These are phyloP conservation scores for Drosophila fuyamai DNA, from an alignment of 1,140 invertebrate genomes.

Conservation along the genomic window DNA sequence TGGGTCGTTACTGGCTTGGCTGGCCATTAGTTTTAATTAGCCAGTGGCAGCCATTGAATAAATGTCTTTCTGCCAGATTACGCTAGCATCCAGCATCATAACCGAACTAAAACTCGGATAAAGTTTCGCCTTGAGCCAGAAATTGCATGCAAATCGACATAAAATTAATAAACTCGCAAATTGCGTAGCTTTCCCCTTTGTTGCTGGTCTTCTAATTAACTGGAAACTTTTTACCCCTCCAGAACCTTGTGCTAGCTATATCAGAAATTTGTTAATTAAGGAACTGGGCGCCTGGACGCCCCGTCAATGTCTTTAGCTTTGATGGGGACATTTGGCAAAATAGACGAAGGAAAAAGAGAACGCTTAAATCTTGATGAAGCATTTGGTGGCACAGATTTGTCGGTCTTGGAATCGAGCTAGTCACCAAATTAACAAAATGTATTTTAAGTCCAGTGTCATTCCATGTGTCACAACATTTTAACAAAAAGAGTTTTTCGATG, in stretches of 20 bases:
- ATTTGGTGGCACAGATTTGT: conserved; percentile 54
- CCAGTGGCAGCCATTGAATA: conserved; percentile 27
- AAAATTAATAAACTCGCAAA: conserved; percentile 79
- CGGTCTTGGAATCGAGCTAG: neutral
- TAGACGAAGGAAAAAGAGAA: conserved; percentile 10
- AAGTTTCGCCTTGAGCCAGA: conserved; percentile 66
- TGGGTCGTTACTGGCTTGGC: conserved; percentile 10
- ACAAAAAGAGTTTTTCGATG: too few relatives aligned
- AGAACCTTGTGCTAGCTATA: conserved; percentile 24
- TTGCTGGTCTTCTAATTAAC: conserved; percentile 62
- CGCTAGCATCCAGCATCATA: conserved; percentile 32
- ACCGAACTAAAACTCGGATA: conserved; percentile 38
- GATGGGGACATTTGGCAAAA: conserved; percentile 37
- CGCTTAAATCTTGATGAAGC: conserved; percentile 60
- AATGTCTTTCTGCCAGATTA: conserved; percentile 66
- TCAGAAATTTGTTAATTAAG: conserved; percentile 70
- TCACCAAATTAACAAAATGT: too few relatives aligned
- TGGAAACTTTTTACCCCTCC: conserved; percentile 64
- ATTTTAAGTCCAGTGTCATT: too few relatives aligned
- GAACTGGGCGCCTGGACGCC: conserved; percentile 12
- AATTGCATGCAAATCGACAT: conserved; percentile 81
- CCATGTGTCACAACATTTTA: too few relatives aligned
- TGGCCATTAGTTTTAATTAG: conserved; percentile 75
- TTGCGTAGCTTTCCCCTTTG: conserved; percentile 38
- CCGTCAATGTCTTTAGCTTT: conserved; percentile 47